These are phyloP conservation scores for Xestobium rufovillosum DNA, from an alignment of 2,888 invertebrate species.

Conservation along the genomic window DNA sequence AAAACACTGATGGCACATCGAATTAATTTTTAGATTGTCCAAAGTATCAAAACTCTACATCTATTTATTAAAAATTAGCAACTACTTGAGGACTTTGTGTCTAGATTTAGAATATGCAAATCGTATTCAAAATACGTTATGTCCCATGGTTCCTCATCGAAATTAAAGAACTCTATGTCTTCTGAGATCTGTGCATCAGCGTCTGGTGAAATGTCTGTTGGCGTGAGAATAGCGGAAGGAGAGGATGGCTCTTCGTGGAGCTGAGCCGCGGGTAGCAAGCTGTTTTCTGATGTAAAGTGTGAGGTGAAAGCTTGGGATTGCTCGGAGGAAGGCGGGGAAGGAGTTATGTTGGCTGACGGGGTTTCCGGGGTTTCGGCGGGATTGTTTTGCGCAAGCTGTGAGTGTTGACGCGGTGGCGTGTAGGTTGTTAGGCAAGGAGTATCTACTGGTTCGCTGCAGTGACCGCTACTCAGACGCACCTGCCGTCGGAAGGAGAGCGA, in stretches of 20 bases:
- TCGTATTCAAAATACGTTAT: slow-evolving; percentile 40
- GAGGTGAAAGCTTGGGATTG: slow-evolving; percentile 37
- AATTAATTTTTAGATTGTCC: slow-evolving; percentile 23
- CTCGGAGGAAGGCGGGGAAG: slow-evolving; percentile 34
- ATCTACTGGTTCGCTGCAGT: slow-evolving; percentile 34
- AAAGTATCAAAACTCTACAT: no score
- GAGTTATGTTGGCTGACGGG: slow-evolving; percentile 58
- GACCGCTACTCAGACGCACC: slow-evolving; percentile 42
- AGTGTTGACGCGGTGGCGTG: slow-evolving; percentile 23
- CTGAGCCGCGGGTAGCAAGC: slow-evolving; percentile 26
- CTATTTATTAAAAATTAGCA: slow-evolving; percentile 18
- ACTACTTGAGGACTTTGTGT: slow-evolving; percentile 29
- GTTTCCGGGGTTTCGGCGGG: slow-evolving; percentile 55
- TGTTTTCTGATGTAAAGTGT: slow-evolving; percentile 36
- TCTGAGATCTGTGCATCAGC: slow-evolving; percentile 34
- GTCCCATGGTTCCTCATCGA: slow-evolving; percentile 41
- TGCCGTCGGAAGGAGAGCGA: slow-evolving; percentile 46
- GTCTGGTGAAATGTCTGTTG: slow-evolving; percentile 41
- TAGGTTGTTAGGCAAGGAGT: slow-evolving; percentile 23
- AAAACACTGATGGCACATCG: slow-evolving; percentile 34
- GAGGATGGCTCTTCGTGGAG: slow-evolving; percentile 39
- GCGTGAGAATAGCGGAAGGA: slow-evolving; percentile 54
- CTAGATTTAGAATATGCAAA: slow-evolving; percentile 34
- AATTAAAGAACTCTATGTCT: slow-evolving; percentile 36
- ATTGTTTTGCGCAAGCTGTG: slow-evolving; percentile 22